Conservation (phyloP, 1,140 invertebrate species). For the Pseudachorutes palmiensis region DNA sequence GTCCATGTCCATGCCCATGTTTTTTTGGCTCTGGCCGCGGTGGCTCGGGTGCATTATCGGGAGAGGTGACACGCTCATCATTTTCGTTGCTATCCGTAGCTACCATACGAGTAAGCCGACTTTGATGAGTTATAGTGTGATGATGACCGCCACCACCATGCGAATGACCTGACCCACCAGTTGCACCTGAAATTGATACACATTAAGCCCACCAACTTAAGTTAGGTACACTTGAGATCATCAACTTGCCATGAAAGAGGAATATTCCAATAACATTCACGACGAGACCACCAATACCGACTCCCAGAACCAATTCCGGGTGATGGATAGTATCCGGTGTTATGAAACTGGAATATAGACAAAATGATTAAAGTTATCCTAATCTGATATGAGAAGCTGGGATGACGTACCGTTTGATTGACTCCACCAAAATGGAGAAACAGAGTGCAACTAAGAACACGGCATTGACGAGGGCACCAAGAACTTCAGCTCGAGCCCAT, state of each 20-base stretch:
- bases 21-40: constrained; percentile 31
- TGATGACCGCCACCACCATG: constrained; percentile 50
- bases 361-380: too few relatives aligned
- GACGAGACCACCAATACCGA: constrained; percentile 67
- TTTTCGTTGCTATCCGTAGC: constrained; percentile 71
- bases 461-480: constrained; percentile 87
- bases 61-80: constrained; percentile 57
- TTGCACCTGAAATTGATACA: constrained; percentile 51
- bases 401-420: constrained; percentile 59
- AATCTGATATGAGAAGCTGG: too few relatives aligned
- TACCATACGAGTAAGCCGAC: constrained; percentile 48
- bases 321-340: constrained; percentile 70
- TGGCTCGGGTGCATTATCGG: constrained; percentile 42
- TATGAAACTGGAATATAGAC: constrained; percentile 34
- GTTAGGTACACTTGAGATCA: not conserved
- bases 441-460: constrained; percentile 87
- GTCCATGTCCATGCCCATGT: constrained; percentile 45
- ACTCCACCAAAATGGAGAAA: constrained; percentile 85
- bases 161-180: constrained; percentile 58
- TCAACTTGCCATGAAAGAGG: constrained; percentile 65
- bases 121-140: constrained; percentile 45
- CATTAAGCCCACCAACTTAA: constrained; percentile 10
- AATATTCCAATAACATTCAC: constrained; percentile 75
- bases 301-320: constrained; percentile 62
- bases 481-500: constrained; percentile 83